Evolutionary conservation across 1,140 invertebrate genomes (phyloP).

Genomic region (Micrasema longulum): DNA sequence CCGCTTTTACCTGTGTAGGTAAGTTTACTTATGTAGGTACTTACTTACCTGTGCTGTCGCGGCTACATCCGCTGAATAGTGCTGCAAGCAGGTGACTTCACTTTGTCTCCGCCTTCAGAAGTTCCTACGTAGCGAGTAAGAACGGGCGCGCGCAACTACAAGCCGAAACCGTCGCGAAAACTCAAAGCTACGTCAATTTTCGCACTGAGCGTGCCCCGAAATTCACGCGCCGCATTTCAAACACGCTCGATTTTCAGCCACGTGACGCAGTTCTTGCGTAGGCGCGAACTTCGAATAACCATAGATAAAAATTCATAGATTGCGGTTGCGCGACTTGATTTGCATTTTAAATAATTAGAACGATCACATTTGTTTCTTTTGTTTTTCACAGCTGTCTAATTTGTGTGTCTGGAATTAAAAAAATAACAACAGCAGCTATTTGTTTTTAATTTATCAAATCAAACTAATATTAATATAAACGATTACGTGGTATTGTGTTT

Average conservation of each 20-base stretch:
- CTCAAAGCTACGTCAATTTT: neutral
- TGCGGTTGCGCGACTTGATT: conserved; percentile 10
- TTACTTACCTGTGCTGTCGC: too few species aligned
- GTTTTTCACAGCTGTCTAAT: too few species aligned
- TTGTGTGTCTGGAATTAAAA: too few species aligned
- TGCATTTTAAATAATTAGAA: neutral
- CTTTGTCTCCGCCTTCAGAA: conserved; percentile 19
- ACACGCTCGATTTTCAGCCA: conserved; percentile 4
- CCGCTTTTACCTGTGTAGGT: too few species aligned
- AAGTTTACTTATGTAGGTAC: too few species aligned
- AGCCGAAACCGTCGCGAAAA: neutral
- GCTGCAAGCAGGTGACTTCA: conserved; percentile 28
- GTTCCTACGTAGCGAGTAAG: conserved; percentile 28
- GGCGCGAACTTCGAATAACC: conserved; percentile 1
- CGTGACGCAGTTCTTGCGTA: neutral
- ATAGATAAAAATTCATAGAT: conserved; percentile 25
- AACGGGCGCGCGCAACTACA: too few species aligned
- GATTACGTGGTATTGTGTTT: too few species aligned
- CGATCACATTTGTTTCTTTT: too few species aligned
- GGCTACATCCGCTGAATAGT: conserved; percentile 30
- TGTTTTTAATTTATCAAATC: too few species aligned
- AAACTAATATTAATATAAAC: too few species aligned
- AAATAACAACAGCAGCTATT: too few species aligned
- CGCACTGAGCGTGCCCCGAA: neutral
- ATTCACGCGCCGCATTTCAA: conserved; percentile 5